Evolutionary conservation across 1,140 invertebrate species (phyloP), one percentile per base, ranked within the genome.

Genomic region (Battus philenor): DNA sequence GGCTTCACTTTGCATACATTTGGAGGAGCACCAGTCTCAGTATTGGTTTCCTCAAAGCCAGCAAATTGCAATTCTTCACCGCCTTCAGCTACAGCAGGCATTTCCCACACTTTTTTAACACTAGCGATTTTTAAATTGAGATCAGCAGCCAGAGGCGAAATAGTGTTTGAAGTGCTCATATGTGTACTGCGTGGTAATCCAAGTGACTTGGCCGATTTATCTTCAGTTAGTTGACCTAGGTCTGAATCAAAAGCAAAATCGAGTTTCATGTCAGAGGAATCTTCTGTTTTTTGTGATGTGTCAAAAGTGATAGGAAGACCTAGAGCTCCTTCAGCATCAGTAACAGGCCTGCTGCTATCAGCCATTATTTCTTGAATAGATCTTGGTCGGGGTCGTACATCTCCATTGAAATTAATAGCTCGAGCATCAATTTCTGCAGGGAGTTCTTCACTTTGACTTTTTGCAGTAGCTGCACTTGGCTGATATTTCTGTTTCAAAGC

Each of bases 71-170:
- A 54, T 50, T 86, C 77, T 44, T 85, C 32, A 88, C 88, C 24
- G 86, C 90, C 88, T 85, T 91, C 89, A 3, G 90, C 85, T 7
- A 83, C 81, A 12, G 90, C 88, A 26, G 89, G 89, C 71, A 88
- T 91, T 60, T 94, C 93, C 93, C 93, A 95, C 30, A 94, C 94
- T 78, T 95, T 97, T 81, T 97, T 97, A 2, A 97, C 96, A 39
- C 95, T 96, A 4, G 94, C 94, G 59, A 98, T 97, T 86, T 98
- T 98, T 76, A 96, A 89, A 86, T 97, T 96, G 6, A 98, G 89
- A 73, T 97, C 96, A 17, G 95, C 95, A 56, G 87, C 77, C 64
- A 86, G 54, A 27, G 86, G 81, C 6, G 86, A 86, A 49, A 87
- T 87, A 11, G 85, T 85, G 47, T 79, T 87, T 10, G 83, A 75